These are phyloP conservation scores for Typhlomys cinereus DNA, from an alignment of 2,113 vertebrate species.

Conservation along the genomic window DNA sequence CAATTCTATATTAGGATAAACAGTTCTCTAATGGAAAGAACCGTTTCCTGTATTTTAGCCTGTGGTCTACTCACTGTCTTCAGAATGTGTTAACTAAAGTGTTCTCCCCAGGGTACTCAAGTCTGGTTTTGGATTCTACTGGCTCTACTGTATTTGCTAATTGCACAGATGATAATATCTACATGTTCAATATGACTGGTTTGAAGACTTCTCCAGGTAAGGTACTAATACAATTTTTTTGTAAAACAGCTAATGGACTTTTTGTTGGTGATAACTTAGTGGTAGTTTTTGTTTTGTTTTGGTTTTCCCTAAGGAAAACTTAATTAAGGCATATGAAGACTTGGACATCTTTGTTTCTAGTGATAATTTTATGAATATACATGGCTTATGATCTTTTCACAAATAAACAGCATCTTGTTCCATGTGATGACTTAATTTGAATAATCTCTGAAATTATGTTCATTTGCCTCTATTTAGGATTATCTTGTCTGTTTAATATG, in stretches of 20 bases:
- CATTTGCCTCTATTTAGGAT: not conserved
- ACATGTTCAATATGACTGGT: conserved; percentile 94
- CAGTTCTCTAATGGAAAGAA: not conserved
- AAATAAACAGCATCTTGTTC: not conserved
- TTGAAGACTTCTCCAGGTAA: conserved; percentile 92
- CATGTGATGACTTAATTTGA: not conserved
- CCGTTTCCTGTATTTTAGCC: not conserved
- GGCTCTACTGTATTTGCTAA: conserved; percentile 93
- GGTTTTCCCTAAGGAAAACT: not conserved
- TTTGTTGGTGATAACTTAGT: conserved; percentile 41
- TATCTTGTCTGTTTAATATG: conserved; percentile 3
- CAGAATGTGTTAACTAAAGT: not conserved
- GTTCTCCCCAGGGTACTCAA: conserved; percentile 92
- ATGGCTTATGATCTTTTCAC: not conserved
- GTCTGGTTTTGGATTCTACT: conserved; percentile 93
- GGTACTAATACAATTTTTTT: conserved; percentile 31
- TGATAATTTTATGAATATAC: not conserved
- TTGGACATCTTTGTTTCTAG: not conserved
- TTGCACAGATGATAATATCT: conserved; percentile 97
- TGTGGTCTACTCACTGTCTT: not conserved
- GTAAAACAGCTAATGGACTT: not conserved
- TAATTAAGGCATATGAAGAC: not conserved
- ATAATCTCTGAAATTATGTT: not conserved
- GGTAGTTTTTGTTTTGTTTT: not conserved
- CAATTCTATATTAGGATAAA: not conserved